Evolutionary conservation across 2,797 vertebrate genomes (phyloP), one percentile per base, ranked within the genome.

Genomic region (Dipus sagitta): DNA sequence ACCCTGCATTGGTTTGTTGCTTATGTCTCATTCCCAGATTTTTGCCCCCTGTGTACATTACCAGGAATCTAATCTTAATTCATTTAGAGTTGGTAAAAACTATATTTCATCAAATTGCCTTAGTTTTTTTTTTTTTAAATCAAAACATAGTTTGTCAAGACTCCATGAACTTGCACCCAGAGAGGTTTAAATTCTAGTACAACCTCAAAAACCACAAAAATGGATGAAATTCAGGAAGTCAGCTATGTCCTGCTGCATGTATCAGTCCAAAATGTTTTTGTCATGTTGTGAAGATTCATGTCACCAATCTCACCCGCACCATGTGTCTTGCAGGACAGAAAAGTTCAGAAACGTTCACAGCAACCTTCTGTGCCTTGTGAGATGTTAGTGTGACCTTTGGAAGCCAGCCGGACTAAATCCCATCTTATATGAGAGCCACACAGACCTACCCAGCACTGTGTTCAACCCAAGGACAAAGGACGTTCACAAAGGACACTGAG

Each of bases 171-270:
- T 97, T 95, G 92, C 95, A 91, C 94, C 85, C 75, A 58, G 72
- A 85, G 88, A 96, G 86, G 15, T 85, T 89, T 89, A 84, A 92
- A 96, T 97, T 95, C 94, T 95, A 64, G 42, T 83, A 87, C 32
- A 95, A 94, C 92, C 95, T 96, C 96, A 94, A 88, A 97, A 96
- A 91, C 96, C 97, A 96, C 96, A 97, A 97, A 94, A 94, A 97
- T 97, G 86, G 94, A 74, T 96, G 92, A 91, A 92, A 96, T 96
- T 92, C n/a, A 4, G 75, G 18, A 94, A 81, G 86, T 86, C 52
- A 88, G 75, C 42, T 86, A 82, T 68, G 81, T 92, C 78, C 42
- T 75, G 72, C 21, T 1, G 42, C 74, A 0, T 74, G 28, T 24
- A 52, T 88, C 52, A 30, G 47, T 26, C 79, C 60, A 65, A n/a